Evolutionary conservation across 2,113 vertebrate species (phyloP).

Genomic region (Ammodytes dubius): DNA sequence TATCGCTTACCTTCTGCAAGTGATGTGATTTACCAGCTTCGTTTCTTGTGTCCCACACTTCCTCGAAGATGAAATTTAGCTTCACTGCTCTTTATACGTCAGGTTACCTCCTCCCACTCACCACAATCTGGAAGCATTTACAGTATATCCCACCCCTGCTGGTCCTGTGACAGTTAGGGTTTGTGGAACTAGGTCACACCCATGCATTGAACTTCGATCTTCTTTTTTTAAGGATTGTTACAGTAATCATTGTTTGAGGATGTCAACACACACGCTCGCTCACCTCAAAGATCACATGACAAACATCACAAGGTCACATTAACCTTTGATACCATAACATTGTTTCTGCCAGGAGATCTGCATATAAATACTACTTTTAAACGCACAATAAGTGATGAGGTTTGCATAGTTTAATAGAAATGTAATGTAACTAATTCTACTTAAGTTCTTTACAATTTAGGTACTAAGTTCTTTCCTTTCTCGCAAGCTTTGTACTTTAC

Average conservation of each 20-base stretch:
- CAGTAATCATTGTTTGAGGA: neutral
- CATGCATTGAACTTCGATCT: neutral
- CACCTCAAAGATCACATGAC: neutral
- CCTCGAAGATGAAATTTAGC: neutral
- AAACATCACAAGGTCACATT: neutral
- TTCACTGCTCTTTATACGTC: constrained; percentile 3
- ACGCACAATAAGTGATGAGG: neutral
- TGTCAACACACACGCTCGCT: neutral
- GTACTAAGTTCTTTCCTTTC: too few species aligned
- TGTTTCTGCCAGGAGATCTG: constrained; percentile 25
- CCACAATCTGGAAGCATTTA: neutral
- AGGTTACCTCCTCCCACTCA: constrained; percentile 35
- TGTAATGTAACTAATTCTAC: neutral
- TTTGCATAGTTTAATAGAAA: neutral
- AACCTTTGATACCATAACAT: constrained; percentile 15
- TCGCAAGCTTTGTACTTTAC: too few species aligned
- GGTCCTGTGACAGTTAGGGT: constrained; percentile 9
- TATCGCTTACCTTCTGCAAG: constrained; percentile 39
- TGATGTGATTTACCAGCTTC: neutral
- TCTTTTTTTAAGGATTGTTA: neutral
- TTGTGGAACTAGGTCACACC: neutral
- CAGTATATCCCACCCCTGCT: neutral
- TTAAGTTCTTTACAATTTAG: neutral
- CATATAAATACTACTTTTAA: neutral
- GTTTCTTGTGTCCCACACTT: constrained; percentile 8